Percentiles rank a stretch among this genome's conserved stretches.
These are phyloP conservation scores for Panagrolaimus sp. DNA, from an alignment of 1,140 invertebrate species.

Conservation along the genomic window DNA sequence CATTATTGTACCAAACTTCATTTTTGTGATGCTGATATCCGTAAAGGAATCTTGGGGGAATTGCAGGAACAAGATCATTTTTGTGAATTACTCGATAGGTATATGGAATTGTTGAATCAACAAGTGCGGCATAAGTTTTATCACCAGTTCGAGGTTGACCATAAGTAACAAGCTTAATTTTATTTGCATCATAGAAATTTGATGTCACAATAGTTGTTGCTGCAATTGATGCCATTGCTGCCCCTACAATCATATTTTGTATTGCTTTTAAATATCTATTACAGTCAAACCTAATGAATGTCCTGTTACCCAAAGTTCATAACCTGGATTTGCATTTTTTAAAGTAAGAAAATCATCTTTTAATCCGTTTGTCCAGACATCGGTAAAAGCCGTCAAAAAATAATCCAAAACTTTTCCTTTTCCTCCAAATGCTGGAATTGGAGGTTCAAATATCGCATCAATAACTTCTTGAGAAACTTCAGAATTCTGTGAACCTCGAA, in stretches of 20 bases:
- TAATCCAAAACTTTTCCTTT: neutral
- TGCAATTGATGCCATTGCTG: neutral
- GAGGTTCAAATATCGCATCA: neutral
- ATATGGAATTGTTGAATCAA: slow-evolving; percentile 15
- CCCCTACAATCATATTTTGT: no score
- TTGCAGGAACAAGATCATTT: slow-evolving; percentile 40
- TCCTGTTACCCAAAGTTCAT: neutral
- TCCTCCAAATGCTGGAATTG: neutral
- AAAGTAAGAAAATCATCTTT: neutral
- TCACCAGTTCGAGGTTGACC: slow-evolving; percentile 48
- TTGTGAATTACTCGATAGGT: slow-evolving; percentile 40
- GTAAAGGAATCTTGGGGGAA: slow-evolving; percentile 39
- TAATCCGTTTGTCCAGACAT: neutral
- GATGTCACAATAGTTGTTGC: neutral
- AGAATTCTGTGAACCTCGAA: neutral
- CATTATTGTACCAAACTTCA: slow-evolving; percentile 48
- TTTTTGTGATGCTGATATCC: slow-evolving; percentile 38
- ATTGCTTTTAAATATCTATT: no score
- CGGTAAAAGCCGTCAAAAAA: neutral
- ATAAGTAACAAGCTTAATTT: slow-evolving; percentile 46
- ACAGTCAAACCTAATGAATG: no score
- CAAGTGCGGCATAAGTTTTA: slow-evolving; percentile 28
- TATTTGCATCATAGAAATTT: neutral
- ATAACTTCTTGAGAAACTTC: neutral
- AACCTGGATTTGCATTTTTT: neutral